Percentiles rank a stretch among this genome's conserved stretches.
These are phyloP conservation scores for Microcebus lehilahytsara DNA, from an alignment of 2,113 vertebrate species.

Conservation along the genomic window DNA sequence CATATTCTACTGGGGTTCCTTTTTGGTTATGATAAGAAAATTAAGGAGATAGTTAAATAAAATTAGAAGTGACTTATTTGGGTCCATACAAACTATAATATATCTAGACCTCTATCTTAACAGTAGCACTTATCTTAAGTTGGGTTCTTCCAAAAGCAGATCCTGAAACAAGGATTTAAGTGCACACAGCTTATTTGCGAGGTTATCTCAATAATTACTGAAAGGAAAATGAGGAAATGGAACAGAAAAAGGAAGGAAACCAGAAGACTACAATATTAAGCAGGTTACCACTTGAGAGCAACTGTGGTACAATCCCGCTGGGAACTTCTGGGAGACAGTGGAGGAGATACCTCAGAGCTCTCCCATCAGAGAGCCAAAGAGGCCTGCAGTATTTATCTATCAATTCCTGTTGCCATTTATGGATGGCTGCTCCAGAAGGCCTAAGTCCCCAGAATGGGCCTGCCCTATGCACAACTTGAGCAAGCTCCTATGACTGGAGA, in stretches of 20 bases:
- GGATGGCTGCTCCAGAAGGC: not conserved
- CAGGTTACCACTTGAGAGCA: not conserved
- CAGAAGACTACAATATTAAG: not conserved
- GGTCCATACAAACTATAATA: not conserved
- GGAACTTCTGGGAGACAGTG: not conserved
- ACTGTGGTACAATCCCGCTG: not conserved
- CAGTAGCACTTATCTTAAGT: not conserved
- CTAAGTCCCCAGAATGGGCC: not conserved
- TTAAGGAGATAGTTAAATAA: constrained; percentile 1
- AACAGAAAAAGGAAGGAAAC: not conserved
- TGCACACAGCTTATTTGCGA: constrained; percentile 6
- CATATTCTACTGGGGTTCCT: not conserved
- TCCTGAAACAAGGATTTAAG: not conserved
- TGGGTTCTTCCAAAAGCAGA: not conserved
- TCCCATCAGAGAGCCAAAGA: not conserved
- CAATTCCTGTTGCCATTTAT: not conserved
- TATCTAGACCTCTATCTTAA: not conserved
- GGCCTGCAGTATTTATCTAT: not conserved
- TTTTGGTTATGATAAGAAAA: constrained; percentile 5
- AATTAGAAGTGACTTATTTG: constrained; percentile 1
- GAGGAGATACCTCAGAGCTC: not conserved
- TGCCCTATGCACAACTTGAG: not conserved
- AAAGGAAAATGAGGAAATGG: not conserved
- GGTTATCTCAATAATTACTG: not conserved
- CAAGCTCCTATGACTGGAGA: not conserved